phyloP scores from a whole-genome alignment of 2,888 invertebrate species.

The Limnephilus lunatus region DNA sequence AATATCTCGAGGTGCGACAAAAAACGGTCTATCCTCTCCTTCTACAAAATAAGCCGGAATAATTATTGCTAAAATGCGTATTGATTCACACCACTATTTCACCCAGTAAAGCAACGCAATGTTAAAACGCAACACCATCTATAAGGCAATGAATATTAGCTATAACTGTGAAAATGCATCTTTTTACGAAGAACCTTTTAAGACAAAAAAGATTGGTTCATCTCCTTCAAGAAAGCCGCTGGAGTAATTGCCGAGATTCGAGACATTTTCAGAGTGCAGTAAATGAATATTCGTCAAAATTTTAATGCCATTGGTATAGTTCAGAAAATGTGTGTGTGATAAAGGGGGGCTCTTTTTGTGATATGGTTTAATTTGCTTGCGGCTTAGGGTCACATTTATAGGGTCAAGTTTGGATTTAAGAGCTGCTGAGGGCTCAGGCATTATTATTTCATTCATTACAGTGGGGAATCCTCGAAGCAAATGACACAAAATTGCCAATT shows the following conservation, averaged over 20 bases:
- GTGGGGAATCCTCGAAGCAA: conserved; percentile 52
- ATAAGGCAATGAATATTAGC: not conserved
- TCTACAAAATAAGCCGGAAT: not conserved
- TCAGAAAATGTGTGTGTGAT: not conserved
- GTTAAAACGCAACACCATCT: not conserved
- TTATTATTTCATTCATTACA: conserved; percentile 63
- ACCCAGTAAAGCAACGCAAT: not conserved
- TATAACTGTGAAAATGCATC: not conserved
- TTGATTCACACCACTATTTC: not conserved
- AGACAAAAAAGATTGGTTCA: not conserved
- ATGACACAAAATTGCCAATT: conserved; percentile 66
- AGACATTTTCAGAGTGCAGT: not conserved
- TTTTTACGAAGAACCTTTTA: not conserved
- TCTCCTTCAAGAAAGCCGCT: conserved; percentile 19
- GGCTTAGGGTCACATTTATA: not conserved
- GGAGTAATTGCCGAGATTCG: conserved; percentile 22
- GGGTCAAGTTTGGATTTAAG: conserved; percentile 4
- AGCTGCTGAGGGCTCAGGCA: conserved; percentile 16
- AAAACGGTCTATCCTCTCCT: conserved; percentile 52
- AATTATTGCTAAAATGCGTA: not conserved
- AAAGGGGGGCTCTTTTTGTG: not conserved
- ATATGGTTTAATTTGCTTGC: not conserved
- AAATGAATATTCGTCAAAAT: not conserved
- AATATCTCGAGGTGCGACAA: conserved; percentile 57
- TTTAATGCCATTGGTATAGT: not conserved